Evolutionary conservation across 2,797 vertebrate species (phyloP).

Genomic region (Hylomyscus alleni): DNA sequence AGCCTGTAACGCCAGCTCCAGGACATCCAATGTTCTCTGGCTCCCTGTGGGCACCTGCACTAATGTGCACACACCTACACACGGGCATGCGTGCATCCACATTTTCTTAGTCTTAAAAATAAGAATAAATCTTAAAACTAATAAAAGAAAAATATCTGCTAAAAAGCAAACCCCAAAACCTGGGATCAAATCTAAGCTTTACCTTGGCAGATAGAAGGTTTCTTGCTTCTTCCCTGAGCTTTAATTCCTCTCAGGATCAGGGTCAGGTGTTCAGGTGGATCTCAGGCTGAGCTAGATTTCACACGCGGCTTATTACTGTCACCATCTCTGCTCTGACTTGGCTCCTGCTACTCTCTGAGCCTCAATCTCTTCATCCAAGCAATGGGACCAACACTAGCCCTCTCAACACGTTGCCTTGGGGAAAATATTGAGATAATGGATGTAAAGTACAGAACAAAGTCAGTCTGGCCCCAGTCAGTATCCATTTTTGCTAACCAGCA

Average conservation of each 20-base stretch:
- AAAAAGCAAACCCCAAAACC: not conserved
- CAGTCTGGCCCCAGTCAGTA: not conserved
- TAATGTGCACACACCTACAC: not conserved
- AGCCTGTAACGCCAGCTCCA: not conserved
- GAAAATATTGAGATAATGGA: not conserved
- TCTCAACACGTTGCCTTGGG: not conserved
- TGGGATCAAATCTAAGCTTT: not conserved
- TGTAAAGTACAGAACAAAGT: not conserved
- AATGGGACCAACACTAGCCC: not conserved
- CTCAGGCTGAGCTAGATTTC: not conserved
- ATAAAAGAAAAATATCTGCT: not conserved
- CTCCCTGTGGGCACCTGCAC: not conserved
- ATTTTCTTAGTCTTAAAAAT: not conserved
- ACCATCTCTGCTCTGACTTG: not conserved
- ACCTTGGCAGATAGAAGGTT: not conserved
- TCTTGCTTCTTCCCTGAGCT: not conserved
- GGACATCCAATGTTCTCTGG: not conserved
- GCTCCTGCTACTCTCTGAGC: not conserved
- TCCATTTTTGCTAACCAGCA: not conserved
- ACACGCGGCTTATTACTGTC: accelerated
- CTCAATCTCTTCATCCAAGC: slow-evolving; percentile 12
- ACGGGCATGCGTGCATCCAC: not conserved
- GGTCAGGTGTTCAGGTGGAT: not conserved
- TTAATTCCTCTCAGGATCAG: not conserved
- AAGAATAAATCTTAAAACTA: not conserved